Percentiles rank a stretch among this genome's conserved stretches.
Conservation (phyloP, 2,113 vertebrate species). For the Sminthopsis crassicaudata region DNA sequence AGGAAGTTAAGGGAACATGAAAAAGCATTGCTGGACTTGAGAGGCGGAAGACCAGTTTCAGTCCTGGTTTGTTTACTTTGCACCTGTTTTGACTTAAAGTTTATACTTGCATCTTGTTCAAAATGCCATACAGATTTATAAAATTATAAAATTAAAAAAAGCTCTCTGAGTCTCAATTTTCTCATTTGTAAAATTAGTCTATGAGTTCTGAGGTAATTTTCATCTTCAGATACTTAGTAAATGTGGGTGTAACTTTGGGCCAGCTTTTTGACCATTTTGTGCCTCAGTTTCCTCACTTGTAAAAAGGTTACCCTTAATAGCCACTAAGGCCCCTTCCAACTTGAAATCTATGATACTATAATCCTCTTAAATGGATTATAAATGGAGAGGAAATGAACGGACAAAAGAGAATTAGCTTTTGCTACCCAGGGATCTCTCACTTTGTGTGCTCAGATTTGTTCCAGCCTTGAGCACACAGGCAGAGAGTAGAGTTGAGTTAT, state of each 20-base stretch:
- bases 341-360: not conserved
- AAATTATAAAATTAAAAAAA: not conserved
- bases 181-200: not conserved
- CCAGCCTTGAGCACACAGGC: not conserved
- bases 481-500: not conserved
- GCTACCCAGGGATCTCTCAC: not conserved
- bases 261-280: not conserved
- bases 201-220: not conserved
- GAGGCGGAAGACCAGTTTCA: not conserved
- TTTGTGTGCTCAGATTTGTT: not conserved
- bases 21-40: not conserved
- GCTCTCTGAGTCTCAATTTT: not conserved
- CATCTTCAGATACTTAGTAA: not conserved
- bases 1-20: not conserved
- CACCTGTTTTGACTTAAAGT: not conserved
- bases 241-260: not conserved
- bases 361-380: not conserved
- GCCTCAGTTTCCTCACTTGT: not conserved
- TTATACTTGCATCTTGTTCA: not conserved
- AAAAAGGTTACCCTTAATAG: not conserved
- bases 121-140: not conserved
- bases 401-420: not conserved
- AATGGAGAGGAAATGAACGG: not conserved
- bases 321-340: not conserved
- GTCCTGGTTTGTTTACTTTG: too few relatives aligned